Conservation (phyloP, 2,113 vertebrate genomes). For the Misgurnus mizolepis region DNA sequence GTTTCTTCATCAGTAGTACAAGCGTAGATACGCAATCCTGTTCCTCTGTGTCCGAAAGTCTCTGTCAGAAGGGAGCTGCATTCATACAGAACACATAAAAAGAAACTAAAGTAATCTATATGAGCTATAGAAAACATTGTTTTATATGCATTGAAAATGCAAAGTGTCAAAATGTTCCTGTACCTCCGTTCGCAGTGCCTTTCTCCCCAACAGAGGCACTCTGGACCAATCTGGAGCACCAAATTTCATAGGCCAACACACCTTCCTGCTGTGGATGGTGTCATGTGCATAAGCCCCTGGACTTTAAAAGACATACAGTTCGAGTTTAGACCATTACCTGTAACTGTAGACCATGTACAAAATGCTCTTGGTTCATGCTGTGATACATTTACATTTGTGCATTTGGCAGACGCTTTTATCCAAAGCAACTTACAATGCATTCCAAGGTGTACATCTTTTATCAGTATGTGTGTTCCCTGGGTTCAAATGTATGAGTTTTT, state of each 20-base stretch:
- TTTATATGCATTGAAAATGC: background rate
- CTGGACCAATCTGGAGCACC: conserved; percentile 83
- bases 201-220: conserved; percentile 69
- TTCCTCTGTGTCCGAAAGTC: conserved; percentile 73
- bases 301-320: conserved; percentile 58
- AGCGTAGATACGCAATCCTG: conserved; percentile 74
- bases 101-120: background rate
- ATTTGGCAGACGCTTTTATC: too few species aligned
- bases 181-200: conserved; percentile 77
- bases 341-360: too few species aligned
- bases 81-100: conserved; percentile 31
- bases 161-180: background rate
- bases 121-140: background rate
- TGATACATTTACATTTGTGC: too few species aligned
- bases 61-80: conserved; percentile 76
- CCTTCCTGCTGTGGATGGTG: conserved; percentile 56
- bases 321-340: too few species aligned
- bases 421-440: too few species aligned
- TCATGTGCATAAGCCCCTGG: conserved; percentile 76
- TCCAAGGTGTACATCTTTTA: too few species aligned
- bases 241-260: conserved; percentile 87
- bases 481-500: too few species aligned
- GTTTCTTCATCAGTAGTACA: conserved; percentile 62
- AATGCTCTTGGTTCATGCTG: too few species aligned
- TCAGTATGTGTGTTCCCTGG: too few species aligned